Base-by-base conservation (phyloP, 1,140 invertebrate genomes). In the Drosophila insularis region DNA sequence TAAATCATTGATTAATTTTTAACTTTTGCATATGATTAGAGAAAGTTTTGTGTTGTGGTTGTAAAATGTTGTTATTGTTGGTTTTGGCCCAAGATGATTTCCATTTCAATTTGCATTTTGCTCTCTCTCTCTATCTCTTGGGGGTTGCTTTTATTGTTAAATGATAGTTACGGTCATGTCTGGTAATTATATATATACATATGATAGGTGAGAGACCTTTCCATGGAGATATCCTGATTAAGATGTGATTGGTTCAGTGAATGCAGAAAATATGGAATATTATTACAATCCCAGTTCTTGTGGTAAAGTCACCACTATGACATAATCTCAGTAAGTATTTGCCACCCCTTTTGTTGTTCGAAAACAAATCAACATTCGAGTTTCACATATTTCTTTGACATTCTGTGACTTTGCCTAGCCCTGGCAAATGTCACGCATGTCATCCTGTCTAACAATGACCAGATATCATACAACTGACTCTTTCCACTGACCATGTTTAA, bases 1-100 rank as follows among this genome's bases (percentile, higher is more conserved):
- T 87, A 87, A 77, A 89, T 80, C 82, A 89, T 87, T 87, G 82
- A 87, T 87, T 87, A 87, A 87, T 82, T 87, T 76, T 74, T 67
- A 81, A 71, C 84, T 77, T 72, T 89, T 89, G 84, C 84, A 87
- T 87, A 82, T 80, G 76, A 87, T 87, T 87, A 89, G 80, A 70
- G 76, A 81, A 87, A 81, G 63, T 81, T 69, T 71, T 63, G 61
- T 37, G 55, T 35, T 19, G 31, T 37, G 55, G 31, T 17, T 58
- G 54, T 56, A 35, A 8, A 4, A 37, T 35, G 50, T 27, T 54
- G 50, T 54, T 54, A n/a, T 37, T 37, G 37, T 56, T 46, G 39
- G 73, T 73, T 53, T 43, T 39, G 63, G 63, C 8, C 43, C 40
- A 69, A 55, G 62, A 62, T 54, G 73, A 81, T 74, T 72, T 40